Percentiles rank a stretch among this genome's conserved stretches.
These are phyloP conservation scores for Vombatus ursinus DNA, from an alignment of 2,113 vertebrate genomes.

Conservation along the genomic window DNA sequence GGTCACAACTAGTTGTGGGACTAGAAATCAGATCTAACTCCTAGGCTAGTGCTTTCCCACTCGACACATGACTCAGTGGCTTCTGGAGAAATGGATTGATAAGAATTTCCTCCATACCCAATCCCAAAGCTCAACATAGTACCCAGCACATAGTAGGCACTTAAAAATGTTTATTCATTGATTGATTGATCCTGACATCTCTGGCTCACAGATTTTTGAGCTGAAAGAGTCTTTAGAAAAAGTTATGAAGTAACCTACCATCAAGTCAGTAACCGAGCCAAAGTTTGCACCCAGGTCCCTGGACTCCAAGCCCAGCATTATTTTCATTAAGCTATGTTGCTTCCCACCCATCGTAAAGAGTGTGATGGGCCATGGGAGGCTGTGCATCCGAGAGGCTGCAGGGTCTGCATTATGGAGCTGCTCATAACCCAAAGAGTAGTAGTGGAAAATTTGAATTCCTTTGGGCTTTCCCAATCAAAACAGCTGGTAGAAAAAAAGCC, in stretches of 20 bases:
- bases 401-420: slow-evolving; percentile 14
- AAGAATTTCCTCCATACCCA: neutral
- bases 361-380: neutral
- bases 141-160: neutral
- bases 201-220: neutral
- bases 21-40: neutral
- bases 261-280: neutral
- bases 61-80: neutral
- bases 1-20: neutral
- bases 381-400: neutral
- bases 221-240: neutral
- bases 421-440: slow-evolving; percentile 46
- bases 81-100: neutral
- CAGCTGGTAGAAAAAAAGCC: neutral
- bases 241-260: neutral
- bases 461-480: slow-evolving; percentile 55
- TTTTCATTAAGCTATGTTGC: neutral
- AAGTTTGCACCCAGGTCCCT: neutral
- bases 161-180: neutral
- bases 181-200: neutral
- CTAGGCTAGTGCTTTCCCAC: neutral
- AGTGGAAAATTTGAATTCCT: neutral
- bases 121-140: neutral
- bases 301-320: neutral
- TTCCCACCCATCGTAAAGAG: neutral